phyloP scores from a whole-genome alignment of 2,888 invertebrate species.

The Stegana nigrithorax region DNA sequence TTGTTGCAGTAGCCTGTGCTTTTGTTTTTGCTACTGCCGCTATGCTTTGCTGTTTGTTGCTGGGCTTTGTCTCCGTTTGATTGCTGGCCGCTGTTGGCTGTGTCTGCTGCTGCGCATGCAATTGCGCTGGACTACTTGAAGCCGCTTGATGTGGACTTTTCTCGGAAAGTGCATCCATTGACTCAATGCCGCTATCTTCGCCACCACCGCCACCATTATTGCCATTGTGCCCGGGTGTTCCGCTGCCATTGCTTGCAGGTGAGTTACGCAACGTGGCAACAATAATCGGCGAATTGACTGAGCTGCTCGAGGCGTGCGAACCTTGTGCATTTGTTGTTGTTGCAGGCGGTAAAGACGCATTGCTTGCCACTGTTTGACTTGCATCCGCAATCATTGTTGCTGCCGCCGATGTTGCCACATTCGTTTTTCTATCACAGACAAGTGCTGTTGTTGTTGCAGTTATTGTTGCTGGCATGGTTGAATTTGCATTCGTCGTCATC shows the following conservation, averaged over 20 bases:
- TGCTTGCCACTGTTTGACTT: slow-evolving; percentile 5
- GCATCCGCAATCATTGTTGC: slow-evolving; percentile 24
- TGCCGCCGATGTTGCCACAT: slow-evolving; percentile 36
- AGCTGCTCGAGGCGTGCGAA: slow-evolving; percentile 10
- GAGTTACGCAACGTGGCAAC: slow-evolving; percentile 65
- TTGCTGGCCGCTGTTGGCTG: slow-evolving; percentile 26
- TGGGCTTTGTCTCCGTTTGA: background rate
- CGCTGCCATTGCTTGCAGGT: slow-evolving; percentile 68
- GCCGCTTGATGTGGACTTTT: slow-evolving; percentile 90
- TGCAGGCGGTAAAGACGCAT: background rate
- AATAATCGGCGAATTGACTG: slow-evolving; percentile 32
- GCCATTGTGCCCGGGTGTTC: slow-evolving; percentile 67
- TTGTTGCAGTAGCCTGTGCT: no score
- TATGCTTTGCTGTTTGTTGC: no score
- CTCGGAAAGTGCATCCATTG: slow-evolving; percentile 93
- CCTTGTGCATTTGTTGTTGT: slow-evolving; percentile 17
- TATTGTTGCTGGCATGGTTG: slow-evolving; percentile 29
- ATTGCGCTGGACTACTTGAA: slow-evolving; percentile 72
- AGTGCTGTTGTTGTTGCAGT: slow-evolving; percentile 34
- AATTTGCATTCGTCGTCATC: slow-evolving; percentile 27
- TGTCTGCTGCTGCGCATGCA: slow-evolving; percentile 36
- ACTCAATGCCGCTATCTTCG: slow-evolving; percentile 92
- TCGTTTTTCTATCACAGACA: slow-evolving; percentile 45
- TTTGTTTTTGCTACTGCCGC: no score
- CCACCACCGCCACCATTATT: slow-evolving; percentile 76